These are phyloP conservation scores for Phragmatobia fuliginosa DNA, from an alignment of 2,888 invertebrate species.

Conservation along the genomic window DNA sequence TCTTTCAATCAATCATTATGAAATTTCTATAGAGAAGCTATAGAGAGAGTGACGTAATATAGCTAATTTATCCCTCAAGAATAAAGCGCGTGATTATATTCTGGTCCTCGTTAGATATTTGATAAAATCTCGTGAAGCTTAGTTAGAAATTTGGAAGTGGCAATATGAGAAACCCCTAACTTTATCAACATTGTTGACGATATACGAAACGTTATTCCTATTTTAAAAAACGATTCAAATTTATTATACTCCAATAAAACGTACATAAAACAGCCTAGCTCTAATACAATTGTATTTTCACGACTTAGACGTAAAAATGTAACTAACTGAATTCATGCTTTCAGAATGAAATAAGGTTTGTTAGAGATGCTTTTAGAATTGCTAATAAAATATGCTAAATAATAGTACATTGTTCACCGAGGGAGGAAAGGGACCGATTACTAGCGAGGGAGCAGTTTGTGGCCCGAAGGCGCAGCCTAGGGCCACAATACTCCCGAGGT, in stretches of 20 bases:
- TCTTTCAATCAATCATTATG: background rate
- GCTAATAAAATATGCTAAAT: conserved; percentile 32
- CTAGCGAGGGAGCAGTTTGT: no score
- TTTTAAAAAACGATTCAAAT: background rate
- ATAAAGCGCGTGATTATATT: no score
- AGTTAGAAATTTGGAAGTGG: background rate
- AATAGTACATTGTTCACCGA: no score
- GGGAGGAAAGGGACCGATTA: no score
- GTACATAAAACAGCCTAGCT: background rate
- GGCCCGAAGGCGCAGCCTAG: no score
- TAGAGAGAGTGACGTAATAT: background rate
- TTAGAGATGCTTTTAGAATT: conserved; percentile 39
- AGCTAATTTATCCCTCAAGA: background rate
- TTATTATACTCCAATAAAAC: background rate
- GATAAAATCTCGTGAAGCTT: background rate
- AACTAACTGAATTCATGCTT: conserved; percentile 32
- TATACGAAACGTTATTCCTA: background rate
- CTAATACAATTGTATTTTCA: conserved; percentile 2
- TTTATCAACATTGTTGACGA: conserved; percentile 3
- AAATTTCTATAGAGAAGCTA: background rate
- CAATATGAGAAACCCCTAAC: background rate
- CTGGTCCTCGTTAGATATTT: background rate
- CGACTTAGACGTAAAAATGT: conserved; percentile 7
- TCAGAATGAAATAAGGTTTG: conserved; percentile 30
- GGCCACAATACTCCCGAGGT: no score